Percentiles rank a stretch among this genome's conserved stretches.
phyloP scores from a whole-genome alignment of 2,113 vertebrate species.

The Rhynchomys soricoides region DNA sequence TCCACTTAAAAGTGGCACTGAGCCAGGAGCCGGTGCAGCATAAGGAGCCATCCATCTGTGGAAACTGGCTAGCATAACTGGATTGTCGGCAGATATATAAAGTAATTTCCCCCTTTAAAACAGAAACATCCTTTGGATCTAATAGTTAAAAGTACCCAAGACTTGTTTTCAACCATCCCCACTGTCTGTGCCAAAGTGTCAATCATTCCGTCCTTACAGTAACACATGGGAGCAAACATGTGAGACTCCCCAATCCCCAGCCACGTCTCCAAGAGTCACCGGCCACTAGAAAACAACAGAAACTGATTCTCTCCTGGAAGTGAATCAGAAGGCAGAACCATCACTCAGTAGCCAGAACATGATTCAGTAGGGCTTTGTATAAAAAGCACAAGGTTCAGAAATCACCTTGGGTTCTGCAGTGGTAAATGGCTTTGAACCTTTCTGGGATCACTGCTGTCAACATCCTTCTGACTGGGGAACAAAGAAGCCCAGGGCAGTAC shows the following conservation, averaged over 20 bases:
- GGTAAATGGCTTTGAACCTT: constrained; percentile 60
- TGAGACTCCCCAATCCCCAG: constrained; percentile 78
- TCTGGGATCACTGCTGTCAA: constrained; percentile 71
- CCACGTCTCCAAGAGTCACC: constrained; percentile 80
- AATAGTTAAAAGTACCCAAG: constrained; percentile 75
- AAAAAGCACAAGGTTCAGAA: constrained; percentile 81
- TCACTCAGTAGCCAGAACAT: constrained; percentile 83
- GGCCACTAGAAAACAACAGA: constrained; percentile 85
- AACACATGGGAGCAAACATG: constrained; percentile 79
- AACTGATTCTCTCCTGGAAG: constrained; percentile 84
- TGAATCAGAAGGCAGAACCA: constrained; percentile 85
- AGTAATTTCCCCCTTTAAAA: constrained; percentile 59
- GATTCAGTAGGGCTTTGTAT: constrained; percentile 84
- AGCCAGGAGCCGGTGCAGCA: background rate
- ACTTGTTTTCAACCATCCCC: constrained; percentile 66
- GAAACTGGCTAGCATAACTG: background rate
- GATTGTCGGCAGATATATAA: background rate
- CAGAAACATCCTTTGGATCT: constrained; percentile 69
- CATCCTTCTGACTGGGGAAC: constrained; percentile 52
- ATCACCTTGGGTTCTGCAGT: constrained; percentile 75
- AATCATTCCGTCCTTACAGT: constrained; percentile 69
- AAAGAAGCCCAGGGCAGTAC: constrained; percentile 73
- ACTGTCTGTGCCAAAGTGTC: constrained; percentile 65
- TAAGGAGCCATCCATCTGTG: background rate
- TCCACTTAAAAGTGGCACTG: background rate